These are phyloP conservation scores for Eleginops maclovinus DNA, from an alignment of 2,113 vertebrate genomes.

Conservation along the genomic window DNA sequence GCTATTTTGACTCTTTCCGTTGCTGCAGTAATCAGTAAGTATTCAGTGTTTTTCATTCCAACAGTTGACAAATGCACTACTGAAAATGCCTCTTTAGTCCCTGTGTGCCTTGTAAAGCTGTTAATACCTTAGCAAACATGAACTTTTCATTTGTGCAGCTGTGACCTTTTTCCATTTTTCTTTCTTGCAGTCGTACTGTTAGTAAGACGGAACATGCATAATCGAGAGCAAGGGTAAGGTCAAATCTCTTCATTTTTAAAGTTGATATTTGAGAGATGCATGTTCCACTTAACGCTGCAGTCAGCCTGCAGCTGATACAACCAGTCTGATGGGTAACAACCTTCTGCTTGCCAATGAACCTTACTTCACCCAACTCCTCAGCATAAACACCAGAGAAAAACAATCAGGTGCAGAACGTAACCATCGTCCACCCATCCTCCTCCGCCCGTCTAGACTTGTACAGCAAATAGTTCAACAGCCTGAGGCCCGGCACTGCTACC, in stretches of 20 bases:
- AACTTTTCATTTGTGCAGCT: slow-evolving; percentile 36
- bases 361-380: slow-evolving; percentile 39
- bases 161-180: slow-evolving; percentile 38
- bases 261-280: slow-evolving; percentile 19
- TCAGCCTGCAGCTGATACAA: slow-evolving; percentile 66
- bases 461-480: slow-evolving; percentile 59
- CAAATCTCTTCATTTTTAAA: slow-evolving; percentile 1
- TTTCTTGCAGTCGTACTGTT: slow-evolving; percentile 67
- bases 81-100: slow-evolving; percentile 14
- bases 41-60: slow-evolving; percentile 21
- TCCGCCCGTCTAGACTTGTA: slow-evolving; percentile 66
- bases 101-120: slow-evolving; percentile 36
- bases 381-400: slow-evolving; percentile 50
- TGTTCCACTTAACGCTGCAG: slow-evolving; percentile 31
- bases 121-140: slow-evolving; percentile 55
- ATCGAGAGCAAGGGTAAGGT: slow-evolving; percentile 76
- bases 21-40: slow-evolving; percentile 71
- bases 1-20: slow-evolving; percentile 63
- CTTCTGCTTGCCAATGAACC: slow-evolving; percentile 54
- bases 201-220: slow-evolving; percentile 65
- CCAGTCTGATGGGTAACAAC: slow-evolving; percentile 79
- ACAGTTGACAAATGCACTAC: slow-evolving; percentile 34
- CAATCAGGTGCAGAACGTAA: slow-evolving; percentile 43
- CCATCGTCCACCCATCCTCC: slow-evolving; percentile 65
- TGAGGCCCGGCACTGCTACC: slow-evolving; percentile 40